A percentile compares a stretch with the other conserved stretches of the same genome.
Evolutionary conservation across 2,797 vertebrate genomes (phyloP).

Genomic region (Microcaecilia unicolor): DNA sequence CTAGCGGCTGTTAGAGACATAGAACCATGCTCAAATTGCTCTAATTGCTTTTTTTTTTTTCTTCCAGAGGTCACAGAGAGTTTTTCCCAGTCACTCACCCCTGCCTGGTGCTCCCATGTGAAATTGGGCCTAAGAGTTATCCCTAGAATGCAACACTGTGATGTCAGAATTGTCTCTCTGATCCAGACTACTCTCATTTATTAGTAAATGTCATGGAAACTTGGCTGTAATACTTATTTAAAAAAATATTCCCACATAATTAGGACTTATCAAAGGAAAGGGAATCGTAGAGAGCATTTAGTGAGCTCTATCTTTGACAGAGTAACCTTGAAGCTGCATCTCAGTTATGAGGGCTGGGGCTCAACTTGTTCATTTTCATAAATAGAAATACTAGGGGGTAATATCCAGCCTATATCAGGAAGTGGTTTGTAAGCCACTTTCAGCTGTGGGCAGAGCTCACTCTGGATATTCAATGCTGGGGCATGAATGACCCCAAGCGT

Average conservation of each 20-base stretch:
- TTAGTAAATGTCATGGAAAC: conserved; percentile 1
- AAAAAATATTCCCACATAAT: no score
- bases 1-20: neutral
- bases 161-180: conserved; percentile 1
- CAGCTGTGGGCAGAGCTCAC: no score
- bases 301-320: no score
- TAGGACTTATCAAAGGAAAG: neutral
- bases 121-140: neutral
- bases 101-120: conserved; percentile 1
- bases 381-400: no score
- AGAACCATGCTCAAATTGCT: neutral
- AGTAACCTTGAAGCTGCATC: no score
- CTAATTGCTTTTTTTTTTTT: conserved; percentile 10
- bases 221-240: neutral
- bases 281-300: neutral
- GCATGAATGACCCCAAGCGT: no score
- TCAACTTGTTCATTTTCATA: no score
- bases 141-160: neutral
- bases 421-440: no score
- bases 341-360: no score
- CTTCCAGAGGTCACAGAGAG: conserved; percentile 15
- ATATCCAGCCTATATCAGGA: no score
- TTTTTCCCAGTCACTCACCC: conserved; percentile 7
- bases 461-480: no score
- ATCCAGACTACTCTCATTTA: neutral